Percentiles rank a stretch among this genome's conserved stretches.
Conservation (phyloP, 2,888 invertebrate species). For the Agrochola lota region DNA sequence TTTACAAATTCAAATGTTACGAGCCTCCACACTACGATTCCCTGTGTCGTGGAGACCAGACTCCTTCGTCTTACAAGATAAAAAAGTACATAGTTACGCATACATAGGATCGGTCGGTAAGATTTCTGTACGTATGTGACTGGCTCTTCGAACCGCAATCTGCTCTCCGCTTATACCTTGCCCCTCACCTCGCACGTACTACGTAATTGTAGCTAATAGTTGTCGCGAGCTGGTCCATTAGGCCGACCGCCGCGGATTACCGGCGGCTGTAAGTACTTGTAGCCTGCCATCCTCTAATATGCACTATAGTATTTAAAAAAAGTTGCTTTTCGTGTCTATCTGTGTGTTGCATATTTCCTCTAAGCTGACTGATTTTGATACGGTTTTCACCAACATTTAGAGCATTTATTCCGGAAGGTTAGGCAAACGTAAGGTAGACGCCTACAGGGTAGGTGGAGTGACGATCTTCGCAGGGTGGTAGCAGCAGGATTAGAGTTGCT, state of each 20-base stretch:
- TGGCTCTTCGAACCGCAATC: not conserved
- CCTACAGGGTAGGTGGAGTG: not conserved
- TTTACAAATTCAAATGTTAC: not conserved
- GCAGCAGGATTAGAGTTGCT: not conserved
- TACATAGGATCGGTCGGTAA: not conserved
- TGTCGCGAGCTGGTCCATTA: conserved; percentile 79
- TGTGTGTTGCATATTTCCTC: not conserved
- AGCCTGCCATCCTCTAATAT: conserved; percentile 13
- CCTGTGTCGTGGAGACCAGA: not conserved
- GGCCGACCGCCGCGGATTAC: conserved; percentile 55
- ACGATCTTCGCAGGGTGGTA: not conserved
- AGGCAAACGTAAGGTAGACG: not conserved
- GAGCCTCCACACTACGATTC: not conserved
- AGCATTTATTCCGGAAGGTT: too few species aligned
- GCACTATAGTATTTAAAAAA: not conserved
- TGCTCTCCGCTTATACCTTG: conserved; percentile 59
- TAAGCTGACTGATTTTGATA: too few species aligned
- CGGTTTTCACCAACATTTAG: too few species aligned
- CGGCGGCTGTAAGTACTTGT: conserved; percentile 3
- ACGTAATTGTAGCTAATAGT: conserved; percentile 76
- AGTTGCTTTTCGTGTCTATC: not conserved
- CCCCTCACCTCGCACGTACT: conserved; percentile 58
- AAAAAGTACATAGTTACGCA: too few species aligned
- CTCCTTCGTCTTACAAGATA: not conserved
- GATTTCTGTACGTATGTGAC: not conserved